phyloP scores from a whole-genome alignment of 2,888 invertebrate species.

The Leucophenga maculata region DNA sequence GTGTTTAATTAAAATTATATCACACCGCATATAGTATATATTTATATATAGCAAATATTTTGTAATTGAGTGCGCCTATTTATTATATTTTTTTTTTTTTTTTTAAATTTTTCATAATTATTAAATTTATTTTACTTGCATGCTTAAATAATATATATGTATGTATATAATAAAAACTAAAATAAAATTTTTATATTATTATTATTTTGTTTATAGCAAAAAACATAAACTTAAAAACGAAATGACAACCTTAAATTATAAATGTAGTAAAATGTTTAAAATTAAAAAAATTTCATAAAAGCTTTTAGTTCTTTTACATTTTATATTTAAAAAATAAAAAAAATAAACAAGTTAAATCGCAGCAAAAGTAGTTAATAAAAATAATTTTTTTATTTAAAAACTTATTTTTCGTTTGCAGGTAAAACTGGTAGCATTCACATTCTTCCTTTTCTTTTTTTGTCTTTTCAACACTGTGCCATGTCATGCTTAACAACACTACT shows the following conservation, averaged over 20 bases:
- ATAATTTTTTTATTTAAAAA: conserved; percentile 44
- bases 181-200: conserved; percentile 31
- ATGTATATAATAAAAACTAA: conserved; percentile 22
- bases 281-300: conserved; percentile 20
- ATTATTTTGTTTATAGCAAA: conserved; percentile 21
- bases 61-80: conserved; percentile 11
- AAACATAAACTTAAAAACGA: conserved; percentile 58
- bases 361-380: conserved; percentile 42
- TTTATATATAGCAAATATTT: conserved; percentile 35
- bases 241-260: conserved; percentile 46
- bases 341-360: conserved; percentile 52
- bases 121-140: conserved; percentile 28
- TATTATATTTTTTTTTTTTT: conserved; percentile 45
- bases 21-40: conserved; percentile 55
- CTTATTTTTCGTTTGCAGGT: conserved; percentile 66
- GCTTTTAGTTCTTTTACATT: not conserved
- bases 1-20: conserved; percentile 61
- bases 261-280: conserved; percentile 31
- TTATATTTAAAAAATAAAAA: conserved; percentile 50
- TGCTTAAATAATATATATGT: too few species aligned
- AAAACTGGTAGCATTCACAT: conserved; percentile 68
- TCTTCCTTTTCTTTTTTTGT: conserved; percentile 1
- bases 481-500: conserved; percentile 21
- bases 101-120: too few species aligned
- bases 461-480: conserved; percentile 32